Base-by-base conservation (phyloP, 2,888 invertebrate genomes). In the Parnassius apollo region DNA sequence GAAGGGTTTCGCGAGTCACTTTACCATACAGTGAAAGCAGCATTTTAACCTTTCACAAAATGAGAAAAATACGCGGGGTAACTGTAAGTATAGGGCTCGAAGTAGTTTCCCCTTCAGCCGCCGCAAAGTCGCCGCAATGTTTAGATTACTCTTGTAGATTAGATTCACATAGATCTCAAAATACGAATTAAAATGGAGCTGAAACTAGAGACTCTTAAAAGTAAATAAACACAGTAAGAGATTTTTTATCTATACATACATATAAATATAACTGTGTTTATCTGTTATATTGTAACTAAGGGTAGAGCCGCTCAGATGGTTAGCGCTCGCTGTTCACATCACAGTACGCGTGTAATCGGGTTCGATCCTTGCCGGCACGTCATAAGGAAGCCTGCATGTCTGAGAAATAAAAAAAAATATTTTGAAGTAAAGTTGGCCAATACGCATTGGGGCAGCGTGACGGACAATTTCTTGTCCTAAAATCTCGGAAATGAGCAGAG, bases 121-220 rank as follows among this genome's bases (percentile, higher is more conserved):
- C 56, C 56, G 56, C 61, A 56, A 55, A 65, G 65, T 48, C 61
- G 59, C 56, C 56, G 50, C 65, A 49, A 59, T 62, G 56, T 62
- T 56, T 58, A 66, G 61, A 62, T 64, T 64, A 59, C 62, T 54
- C 25, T 54, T 62, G 54, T 49, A 62, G 62, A 62, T 62, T 62
- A 54, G 57, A 53, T 54, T 53, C 62, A 22, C 54, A 51, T 22
- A 49, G 54, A 42, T 54, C 54, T 65, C 61, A 53, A 52, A 44
- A 35, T 52, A 59, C n/a, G 46, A 57, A 57, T 25, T 2, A n/a
- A 46, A 56, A 56, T 22, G 13, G 10, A 59, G 25, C 13, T 44
- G 59, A 9, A 52, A 25, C 25, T 8, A 45, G 9, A 35, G 54
- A 54, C 18, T 22, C 58, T 50, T 10, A 59, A 18, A 57, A 22